These are phyloP conservation scores for Nasonia oneida DNA, from an alignment of 2,888 invertebrate genomes.

Conservation along the genomic window DNA sequence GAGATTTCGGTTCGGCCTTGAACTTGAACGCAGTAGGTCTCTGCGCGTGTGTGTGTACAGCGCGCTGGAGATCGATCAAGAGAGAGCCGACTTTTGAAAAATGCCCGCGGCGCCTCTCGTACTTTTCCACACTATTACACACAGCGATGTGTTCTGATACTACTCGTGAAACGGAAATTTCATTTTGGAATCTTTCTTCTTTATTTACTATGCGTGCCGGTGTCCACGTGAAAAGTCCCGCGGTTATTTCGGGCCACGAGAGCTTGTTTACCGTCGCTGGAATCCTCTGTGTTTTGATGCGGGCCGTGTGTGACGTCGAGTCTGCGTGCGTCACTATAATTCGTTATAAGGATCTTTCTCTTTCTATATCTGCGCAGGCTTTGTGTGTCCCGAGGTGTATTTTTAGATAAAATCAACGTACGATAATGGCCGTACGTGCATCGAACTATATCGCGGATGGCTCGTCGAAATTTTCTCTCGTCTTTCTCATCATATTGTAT, in stretches of 20 bases:
- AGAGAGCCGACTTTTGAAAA: neutral
- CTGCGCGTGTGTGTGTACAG: neutral
- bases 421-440: neutral
- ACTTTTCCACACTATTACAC: no score
- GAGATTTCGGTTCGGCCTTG: neutral
- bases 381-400: neutral
- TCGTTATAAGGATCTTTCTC: neutral
- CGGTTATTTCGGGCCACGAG: neutral
- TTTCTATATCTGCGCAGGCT: neutral
- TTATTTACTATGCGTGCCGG: neutral
- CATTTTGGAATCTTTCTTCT: neutral
- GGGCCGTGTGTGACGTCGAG: neutral
- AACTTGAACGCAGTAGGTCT: neutral
- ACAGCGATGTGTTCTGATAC: no score
- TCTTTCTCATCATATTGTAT: no score
- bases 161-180: no score
- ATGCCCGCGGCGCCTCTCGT: neutral
- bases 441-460: no score
- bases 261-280: conserved; percentile 1
- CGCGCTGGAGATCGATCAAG: neutral
- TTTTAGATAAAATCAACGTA: neutral
- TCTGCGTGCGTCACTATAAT: conserved; percentile 20
- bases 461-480: neutral
- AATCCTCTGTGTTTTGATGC: conserved; percentile 17
- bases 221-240: neutral